phyloP scores from a whole-genome alignment of 1,140 invertebrate species.

The Melanaphis sacchari region DNA sequence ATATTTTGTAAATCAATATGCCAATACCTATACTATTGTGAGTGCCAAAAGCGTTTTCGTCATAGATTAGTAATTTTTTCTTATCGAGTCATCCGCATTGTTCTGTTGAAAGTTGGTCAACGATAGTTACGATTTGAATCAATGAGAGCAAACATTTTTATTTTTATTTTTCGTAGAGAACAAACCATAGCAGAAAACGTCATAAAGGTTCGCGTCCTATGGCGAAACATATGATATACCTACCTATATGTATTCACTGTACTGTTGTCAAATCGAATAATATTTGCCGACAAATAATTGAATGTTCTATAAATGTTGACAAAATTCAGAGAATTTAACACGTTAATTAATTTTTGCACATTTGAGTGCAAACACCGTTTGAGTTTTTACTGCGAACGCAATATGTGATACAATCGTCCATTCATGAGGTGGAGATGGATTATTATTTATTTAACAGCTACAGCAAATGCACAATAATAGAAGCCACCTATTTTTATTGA shows the following conservation, averaged over 20 bases:
- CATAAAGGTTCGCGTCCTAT: not conserved
- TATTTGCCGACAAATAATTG: too few relatives aligned
- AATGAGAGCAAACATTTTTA: not conserved
- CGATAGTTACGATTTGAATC: not conserved
- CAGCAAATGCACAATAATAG: too few relatives aligned
- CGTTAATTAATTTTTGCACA: not conserved
- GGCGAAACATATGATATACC: too few relatives aligned
- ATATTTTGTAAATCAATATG: not conserved
- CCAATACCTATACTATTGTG: too few relatives aligned
- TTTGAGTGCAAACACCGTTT: not conserved
- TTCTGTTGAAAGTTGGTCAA: not conserved
- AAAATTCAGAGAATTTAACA: not conserved
- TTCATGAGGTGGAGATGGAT: too few relatives aligned
- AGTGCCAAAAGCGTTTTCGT: not conserved
- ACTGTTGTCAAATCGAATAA: too few relatives aligned
- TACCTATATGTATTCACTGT: too few relatives aligned
- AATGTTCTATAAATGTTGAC: not conserved
- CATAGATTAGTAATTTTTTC: not conserved
- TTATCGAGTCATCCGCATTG: not conserved
- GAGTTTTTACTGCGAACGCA: too few relatives aligned
- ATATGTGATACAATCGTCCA: too few relatives aligned
- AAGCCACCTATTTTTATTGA: not conserved
- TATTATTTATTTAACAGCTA: too few relatives aligned
- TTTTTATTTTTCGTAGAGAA: not conserved
- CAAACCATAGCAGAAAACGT: not conserved